Evolutionary conservation across 2,113 vertebrate species (phyloP).

Genomic region (Anolis sagrei): DNA sequence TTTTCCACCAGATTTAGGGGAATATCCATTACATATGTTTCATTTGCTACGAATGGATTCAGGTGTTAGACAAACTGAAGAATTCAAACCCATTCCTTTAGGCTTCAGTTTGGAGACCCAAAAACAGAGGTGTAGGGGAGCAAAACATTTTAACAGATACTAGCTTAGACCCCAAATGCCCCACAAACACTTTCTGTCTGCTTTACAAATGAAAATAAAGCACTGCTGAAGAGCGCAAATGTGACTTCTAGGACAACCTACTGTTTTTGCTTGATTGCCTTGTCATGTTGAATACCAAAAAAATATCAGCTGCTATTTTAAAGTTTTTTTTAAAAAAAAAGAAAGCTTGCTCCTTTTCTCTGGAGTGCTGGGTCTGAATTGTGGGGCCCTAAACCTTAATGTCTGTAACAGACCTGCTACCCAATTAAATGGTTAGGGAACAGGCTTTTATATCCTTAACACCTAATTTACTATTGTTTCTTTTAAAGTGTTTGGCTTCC

Average conservation of each 20-base stretch:
- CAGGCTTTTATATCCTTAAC: conserved; percentile 79
- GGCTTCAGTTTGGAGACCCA: not conserved
- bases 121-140: conserved; percentile 48
- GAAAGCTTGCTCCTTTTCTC: conserved; percentile 46
- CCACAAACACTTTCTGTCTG: conserved; percentile 63
- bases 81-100: conserved; percentile 6
- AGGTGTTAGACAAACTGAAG: not conserved
- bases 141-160: conserved; percentile 67
- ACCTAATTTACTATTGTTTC: conserved; percentile 82
- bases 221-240: conserved; percentile 66
- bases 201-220: conserved; percentile 60
- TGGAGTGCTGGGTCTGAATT: conserved; percentile 57
- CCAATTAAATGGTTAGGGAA: conserved; percentile 78
- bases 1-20: conserved; percentile 2
- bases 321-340: no score
- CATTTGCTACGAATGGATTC: not conserved
- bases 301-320: conserved; percentile 60
- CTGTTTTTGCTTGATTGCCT: conserved; percentile 69
- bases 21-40: not conserved
- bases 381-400: conserved; percentile 74
- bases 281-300: conserved; percentile 60
- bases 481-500: conserved; percentile 77
- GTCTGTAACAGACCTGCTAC: conserved; percentile 77
- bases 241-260: conserved; percentile 68
- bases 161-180: conserved; percentile 66